Conservation (phyloP, 2,797 vertebrate genomes). For the Hippoglossus hippoglossus region DNA sequence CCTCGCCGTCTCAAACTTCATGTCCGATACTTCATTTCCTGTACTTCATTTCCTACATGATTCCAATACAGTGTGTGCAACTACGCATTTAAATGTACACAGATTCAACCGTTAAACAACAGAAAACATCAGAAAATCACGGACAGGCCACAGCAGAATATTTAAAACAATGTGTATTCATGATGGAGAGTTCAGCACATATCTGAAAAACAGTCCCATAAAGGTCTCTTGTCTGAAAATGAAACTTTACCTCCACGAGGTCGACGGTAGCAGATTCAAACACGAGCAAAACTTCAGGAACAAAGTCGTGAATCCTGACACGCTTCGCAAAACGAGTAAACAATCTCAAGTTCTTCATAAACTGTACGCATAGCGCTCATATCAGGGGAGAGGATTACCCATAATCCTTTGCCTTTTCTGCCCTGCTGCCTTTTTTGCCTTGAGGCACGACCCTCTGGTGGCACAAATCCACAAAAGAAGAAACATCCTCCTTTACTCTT, state of each 20-base stretch:
- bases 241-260: not conserved
- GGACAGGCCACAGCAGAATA: not conserved
- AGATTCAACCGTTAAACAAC: not conserved
- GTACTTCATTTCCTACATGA: too few relatives aligned
- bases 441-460: conserved; percentile 59
- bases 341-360: conserved; percentile 61
- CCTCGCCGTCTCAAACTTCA: not conserved
- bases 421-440: conserved; percentile 64
- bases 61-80: too few relatives aligned
- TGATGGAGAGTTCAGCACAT: not conserved
- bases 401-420: conserved; percentile 66
- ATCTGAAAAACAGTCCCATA: not conserved
- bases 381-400: conserved; percentile 67
- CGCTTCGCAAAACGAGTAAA: conserved; percentile 32
- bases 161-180: not conserved
- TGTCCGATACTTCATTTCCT: not conserved
- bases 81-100: not conserved
- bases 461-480: conserved; percentile 44
- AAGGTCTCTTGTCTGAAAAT: not conserved
- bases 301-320: conserved; percentile 6
- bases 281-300: conserved; percentile 19
- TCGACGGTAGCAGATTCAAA: not conserved
- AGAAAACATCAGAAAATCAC: not conserved
- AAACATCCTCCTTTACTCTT: conserved; percentile 22
- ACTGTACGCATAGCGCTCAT: conserved; percentile 45